Base-by-base conservation (phyloP, 2,113 vertebrate genomes). In the Glareola pratincola region DNA sequence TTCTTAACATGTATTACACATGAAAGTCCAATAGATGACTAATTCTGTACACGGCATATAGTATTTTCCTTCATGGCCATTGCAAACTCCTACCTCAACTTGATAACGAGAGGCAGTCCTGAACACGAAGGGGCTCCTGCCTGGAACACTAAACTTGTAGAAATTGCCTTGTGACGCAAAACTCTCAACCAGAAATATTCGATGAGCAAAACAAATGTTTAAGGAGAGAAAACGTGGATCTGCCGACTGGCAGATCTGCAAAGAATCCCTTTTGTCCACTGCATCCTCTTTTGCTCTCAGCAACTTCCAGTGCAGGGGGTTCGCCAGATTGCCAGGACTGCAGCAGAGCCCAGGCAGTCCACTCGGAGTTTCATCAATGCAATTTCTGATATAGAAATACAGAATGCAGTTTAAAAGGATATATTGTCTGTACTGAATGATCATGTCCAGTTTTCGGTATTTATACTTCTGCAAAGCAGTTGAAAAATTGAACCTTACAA, bases 11-110 rank as follows among this genome's bases (percentile, higher is more conserved):
- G 27, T 7, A 8, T 48, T 45, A 12, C 22, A 77, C 2, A 41
- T 29, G 2, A 5, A 84, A 91, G 29, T 18, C 41, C 50, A 85
- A 37, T 5, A 81, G 19, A 32, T 74, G 4, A 27, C 11, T 47
- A 45, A 67, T 81, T 54, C n/a, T 39, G 2, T 30, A 59, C 34
- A 27, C 0, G 1, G 22, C 2, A 8, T 43, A 30, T 22, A 21
- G 8, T 24, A 16, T 26, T 77, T 30, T 69, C 41, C 32, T 74
- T 37, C 1, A 2, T 10, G 36, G 21, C 6, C 11, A 57, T 3
- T 88, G 57, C 60, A 85, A 59, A 37, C 14, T 27, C 63, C 41
- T 73, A 29, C 24, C 45, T 84, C 75, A 34, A 43, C 81, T 85
- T 29, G 32, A 64, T 85, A 91, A 94, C 14, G 8, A 81, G 56